A percentile compares a stretch with the other conserved stretches of the same genome.
Conservation (phyloP, 2,888 invertebrate genomes). For the Philhelius pedissequus region DNA sequence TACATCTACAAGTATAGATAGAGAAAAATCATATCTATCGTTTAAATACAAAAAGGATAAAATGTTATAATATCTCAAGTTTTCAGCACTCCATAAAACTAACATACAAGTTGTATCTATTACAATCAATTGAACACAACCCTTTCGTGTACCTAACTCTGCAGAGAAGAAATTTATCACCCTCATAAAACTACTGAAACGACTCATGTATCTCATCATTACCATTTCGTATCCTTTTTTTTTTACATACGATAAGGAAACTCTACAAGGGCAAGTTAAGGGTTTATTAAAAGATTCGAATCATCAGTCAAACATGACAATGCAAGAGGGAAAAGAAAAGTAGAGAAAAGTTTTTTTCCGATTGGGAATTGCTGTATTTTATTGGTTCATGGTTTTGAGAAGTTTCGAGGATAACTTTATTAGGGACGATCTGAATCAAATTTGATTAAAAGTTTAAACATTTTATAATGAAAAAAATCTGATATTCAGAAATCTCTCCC, state of each 20-base stretch:
- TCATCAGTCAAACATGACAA: neutral
- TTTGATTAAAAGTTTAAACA: too few relatives aligned
- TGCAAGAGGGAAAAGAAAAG: neutral
- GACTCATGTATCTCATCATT: conserved; percentile 48
- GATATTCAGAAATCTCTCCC: neutral
- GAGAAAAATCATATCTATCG: neutral
- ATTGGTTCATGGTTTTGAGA: too few relatives aligned
- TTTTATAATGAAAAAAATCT: too few relatives aligned
- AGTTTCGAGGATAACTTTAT: too few relatives aligned
- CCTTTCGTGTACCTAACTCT: conserved; percentile 32
- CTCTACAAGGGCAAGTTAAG: neutral
- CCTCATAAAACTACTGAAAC: conserved; percentile 65
- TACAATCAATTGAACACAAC: conserved; percentile 68
- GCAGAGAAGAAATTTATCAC: conserved; percentile 40
- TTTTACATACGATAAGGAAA: neutral
- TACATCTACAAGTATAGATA: too few relatives aligned
- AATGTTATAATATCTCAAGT: conserved; percentile 58
- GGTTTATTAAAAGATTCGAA: neutral
- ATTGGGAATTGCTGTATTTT: neutral
- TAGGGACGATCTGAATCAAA: too few relatives aligned
- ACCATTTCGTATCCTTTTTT: conserved; percentile 8
- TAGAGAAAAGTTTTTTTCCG: neutral
- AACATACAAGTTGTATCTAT: conserved; percentile 60
- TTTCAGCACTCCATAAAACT: conserved; percentile 66
- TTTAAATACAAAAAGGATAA: neutral